Evolutionary conservation across 1,140 invertebrate genomes (phyloP).

Genomic region (Eurosta solidaginis): DNA sequence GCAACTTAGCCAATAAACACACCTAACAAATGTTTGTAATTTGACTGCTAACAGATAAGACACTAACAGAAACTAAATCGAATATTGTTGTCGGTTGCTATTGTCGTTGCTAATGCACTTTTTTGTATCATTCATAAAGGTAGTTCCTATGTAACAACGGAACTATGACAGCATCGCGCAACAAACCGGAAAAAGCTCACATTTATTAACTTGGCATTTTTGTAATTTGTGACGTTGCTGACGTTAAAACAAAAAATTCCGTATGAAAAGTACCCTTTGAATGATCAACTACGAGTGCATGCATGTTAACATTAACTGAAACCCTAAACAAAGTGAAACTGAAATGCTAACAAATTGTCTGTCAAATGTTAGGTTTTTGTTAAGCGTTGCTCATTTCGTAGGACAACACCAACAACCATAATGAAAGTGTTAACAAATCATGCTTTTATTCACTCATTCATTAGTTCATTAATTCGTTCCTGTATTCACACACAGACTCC

Average conservation of each 20-base stretch:
- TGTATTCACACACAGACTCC: not conserved
- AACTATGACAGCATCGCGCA: constrained; percentile 10
- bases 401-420: not conserved
- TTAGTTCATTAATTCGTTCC: constrained; percentile 11
- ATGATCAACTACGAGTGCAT: not conserved
- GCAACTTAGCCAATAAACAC: not conserved
- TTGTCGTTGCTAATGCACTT: not conserved
- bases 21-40: not conserved
- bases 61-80: not conserved
- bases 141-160: not conserved
- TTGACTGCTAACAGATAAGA: not conserved
- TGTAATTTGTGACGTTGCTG: not conserved
- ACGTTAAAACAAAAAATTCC: not conserved
- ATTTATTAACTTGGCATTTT: not conserved
- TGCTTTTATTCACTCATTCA: constrained; percentile 1
- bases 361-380: not conserved
- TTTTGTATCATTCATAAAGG: not conserved
- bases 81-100: not conserved
- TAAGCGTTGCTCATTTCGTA: not conserved
- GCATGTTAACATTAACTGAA: not conserved
- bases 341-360: constrained; percentile 14
- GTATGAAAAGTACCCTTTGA: not conserved
- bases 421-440: not conserved
- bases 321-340: not conserved
- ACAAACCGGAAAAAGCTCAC: not conserved